phyloP scores from a whole-genome alignment of 2,888 invertebrate genomes.

The Eremobia ochroleuca region DNA sequence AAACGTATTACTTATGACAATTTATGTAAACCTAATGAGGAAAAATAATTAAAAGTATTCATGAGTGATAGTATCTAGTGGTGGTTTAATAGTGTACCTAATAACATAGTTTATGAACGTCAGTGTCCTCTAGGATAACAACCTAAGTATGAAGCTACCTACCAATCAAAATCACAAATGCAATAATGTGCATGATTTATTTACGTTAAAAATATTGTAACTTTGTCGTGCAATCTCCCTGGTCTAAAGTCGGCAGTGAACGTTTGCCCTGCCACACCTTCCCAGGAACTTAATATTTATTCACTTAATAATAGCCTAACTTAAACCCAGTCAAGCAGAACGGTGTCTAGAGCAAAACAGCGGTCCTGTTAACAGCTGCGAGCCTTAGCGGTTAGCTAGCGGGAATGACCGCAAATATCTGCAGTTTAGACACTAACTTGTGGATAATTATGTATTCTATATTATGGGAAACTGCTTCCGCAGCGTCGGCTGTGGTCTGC shows the following conservation, averaged over 20 bases:
- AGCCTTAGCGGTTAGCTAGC: conserved; percentile 39
- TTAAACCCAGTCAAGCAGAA: conserved; percentile 20
- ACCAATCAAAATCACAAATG: too few species aligned
- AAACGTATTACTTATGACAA: neutral
- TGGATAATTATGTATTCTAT: conserved; percentile 32
- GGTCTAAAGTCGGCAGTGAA: neutral
- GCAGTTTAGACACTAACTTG: conserved; percentile 29
- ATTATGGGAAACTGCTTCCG: conserved; percentile 26
- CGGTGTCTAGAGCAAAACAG: conserved; percentile 36
- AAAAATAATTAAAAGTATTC: neutral
- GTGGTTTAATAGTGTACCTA: neutral
- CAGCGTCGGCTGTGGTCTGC: conserved; percentile 29
- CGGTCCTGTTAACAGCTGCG: conserved; percentile 43
- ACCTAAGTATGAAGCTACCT: neutral
- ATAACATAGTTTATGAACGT: neutral
- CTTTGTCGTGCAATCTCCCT: neutral
- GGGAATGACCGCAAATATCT: conserved; percentile 37
- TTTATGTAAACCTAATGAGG: conserved; percentile 7
- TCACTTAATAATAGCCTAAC: conserved; percentile 6
- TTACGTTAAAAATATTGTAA: neutral
- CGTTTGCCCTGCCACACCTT: neutral
- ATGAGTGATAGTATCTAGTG: neutral
- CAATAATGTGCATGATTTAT: neutral
- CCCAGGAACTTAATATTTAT: conserved; percentile 18
- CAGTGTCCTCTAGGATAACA: neutral